Percentiles rank a stretch among this genome's conserved stretches.
Evolutionary conservation across 2,113 vertebrate genomes (phyloP).

Genomic region (Seriola quinqueradiata): DNA sequence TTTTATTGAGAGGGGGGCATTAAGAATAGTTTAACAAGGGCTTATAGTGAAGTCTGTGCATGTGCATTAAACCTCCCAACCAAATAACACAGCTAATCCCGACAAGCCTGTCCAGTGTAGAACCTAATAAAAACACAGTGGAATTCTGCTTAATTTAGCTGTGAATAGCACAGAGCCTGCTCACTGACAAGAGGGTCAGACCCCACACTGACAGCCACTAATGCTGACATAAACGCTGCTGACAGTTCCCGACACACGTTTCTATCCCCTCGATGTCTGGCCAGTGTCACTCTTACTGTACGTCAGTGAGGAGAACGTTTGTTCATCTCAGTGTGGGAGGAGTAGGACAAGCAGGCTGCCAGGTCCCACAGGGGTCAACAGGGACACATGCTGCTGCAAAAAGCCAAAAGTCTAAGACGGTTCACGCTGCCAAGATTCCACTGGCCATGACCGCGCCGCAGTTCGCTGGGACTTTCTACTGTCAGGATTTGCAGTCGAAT

Average conservation of each 20-base stretch:
- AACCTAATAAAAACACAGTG: constrained; percentile 3
- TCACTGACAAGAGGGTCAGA: constrained; percentile 6
- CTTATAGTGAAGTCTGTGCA: neutral
- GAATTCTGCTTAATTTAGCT: constrained; percentile 33
- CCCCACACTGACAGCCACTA: constrained; percentile 9
- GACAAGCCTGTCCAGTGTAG: neutral
- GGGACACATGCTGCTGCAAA: constrained; percentile 56
- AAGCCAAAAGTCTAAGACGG: constrained; percentile 53
- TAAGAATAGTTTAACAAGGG: neutral
- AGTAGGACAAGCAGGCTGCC: constrained; percentile 35
- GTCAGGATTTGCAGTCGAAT: constrained; percentile 1
- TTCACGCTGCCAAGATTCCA: constrained; percentile 66
- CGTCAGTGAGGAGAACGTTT: constrained; percentile 9
- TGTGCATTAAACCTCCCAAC: neutral
- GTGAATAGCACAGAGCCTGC: neutral
- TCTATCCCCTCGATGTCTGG: neutral
- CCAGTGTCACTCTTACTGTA: neutral
- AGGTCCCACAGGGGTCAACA: constrained; percentile 56
- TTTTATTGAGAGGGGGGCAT: neutral
- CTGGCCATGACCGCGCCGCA: constrained; percentile 41
- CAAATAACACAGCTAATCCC: constrained; percentile 9
- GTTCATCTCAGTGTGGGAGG: constrained; percentile 51
- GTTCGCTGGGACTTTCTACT: constrained; percentile 13
- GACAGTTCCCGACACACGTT: neutral
- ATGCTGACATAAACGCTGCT: constrained; percentile 8